These are phyloP conservation scores for Phrynosoma platyrhinos DNA, from an alignment of 2,113 vertebrate species.

Conservation along the genomic window DNA sequence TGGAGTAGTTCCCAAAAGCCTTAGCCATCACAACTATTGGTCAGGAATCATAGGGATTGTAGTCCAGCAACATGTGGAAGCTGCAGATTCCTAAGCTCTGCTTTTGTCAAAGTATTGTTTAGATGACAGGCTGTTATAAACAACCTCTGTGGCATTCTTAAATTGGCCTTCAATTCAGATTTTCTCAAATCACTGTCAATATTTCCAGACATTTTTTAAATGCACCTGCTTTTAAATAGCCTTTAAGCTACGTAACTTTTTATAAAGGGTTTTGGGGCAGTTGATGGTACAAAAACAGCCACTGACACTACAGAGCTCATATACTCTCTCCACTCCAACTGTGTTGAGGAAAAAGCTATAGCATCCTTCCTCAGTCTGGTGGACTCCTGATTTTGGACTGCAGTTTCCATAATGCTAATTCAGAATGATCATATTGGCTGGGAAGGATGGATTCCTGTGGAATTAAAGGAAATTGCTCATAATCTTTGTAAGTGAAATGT, in stretches of 20 bases:
- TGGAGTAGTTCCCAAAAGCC: not conserved
- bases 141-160: not conserved
- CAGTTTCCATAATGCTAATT: too few relatives aligned
- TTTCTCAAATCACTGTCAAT: not conserved
- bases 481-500: too few relatives aligned
- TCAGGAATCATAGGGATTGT: not conserved
- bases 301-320: too few relatives aligned
- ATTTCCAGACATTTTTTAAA: not conserved
- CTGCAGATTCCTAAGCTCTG: not conserved
- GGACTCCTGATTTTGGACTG: too few relatives aligned
- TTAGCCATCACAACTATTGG: not conserved
- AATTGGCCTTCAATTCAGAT: not conserved
- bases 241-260: not conserved
- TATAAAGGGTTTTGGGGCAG: not conserved
- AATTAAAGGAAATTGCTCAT: too few relatives aligned
- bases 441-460: too few relatives aligned
- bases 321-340: too few relatives aligned
- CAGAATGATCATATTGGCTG: too few relatives aligned
- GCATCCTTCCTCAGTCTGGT: too few relatives aligned
- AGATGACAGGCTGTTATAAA: not conserved
- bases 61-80: not conserved
- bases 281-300: too few relatives aligned
- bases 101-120: not conserved
- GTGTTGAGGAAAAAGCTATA: too few relatives aligned
- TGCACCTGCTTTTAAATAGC: too few relatives aligned